Conservation (phyloP, 2,113 vertebrate genomes). For the Ifrita kowaldi region DNA sequence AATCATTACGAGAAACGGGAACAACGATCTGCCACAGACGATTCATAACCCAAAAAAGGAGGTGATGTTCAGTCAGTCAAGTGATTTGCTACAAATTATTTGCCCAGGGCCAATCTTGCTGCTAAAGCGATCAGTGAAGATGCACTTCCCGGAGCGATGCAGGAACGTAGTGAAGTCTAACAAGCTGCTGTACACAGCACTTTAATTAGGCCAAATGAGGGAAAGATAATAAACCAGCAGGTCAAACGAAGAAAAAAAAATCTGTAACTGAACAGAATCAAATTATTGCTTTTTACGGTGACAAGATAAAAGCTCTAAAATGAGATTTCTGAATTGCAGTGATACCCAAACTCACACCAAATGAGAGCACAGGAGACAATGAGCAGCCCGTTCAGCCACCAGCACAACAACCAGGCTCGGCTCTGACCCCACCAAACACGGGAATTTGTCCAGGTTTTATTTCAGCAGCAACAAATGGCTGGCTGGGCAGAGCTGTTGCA, state of each 20-base stretch:
- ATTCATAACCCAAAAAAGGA: background rate
- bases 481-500: background rate
- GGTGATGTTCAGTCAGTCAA: background rate
- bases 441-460: background rate
- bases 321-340: background rate
- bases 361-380: background rate
- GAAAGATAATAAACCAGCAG: slow-evolving; percentile 28
- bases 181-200: slow-evolving; percentile 40
- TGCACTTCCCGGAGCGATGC: background rate
- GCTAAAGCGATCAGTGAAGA: background rate
- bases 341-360: background rate
- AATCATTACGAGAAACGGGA: background rate
- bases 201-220: slow-evolving; percentile 58
- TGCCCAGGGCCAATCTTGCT: slow-evolving; percentile 26
- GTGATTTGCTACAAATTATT: slow-evolving; percentile 35
- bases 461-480: background rate
- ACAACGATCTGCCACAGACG: background rate
- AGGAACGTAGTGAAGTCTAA: background rate
- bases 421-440: rapidly evolving
- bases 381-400: background rate
- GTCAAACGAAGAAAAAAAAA: background rate
- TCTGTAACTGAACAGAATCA: background rate
- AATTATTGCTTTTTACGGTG: background rate
- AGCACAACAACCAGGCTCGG: background rate
- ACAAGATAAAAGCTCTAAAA: background rate